Evolutionary conservation across 2,888 invertebrate species (phyloP), one percentile per base, ranked within the genome.

Genomic region (Hemistola chrysoprasaria): DNA sequence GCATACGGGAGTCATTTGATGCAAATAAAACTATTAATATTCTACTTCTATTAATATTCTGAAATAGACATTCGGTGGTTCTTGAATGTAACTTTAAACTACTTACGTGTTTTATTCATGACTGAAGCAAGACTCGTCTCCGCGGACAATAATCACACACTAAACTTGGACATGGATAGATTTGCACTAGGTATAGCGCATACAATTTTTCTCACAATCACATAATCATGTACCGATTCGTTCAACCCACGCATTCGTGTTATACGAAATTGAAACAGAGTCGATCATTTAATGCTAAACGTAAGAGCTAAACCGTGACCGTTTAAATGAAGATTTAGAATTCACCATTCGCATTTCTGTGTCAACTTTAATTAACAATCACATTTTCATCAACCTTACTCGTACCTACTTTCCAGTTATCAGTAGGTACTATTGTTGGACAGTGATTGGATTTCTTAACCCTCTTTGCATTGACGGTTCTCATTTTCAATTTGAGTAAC

Each of bases 321-420:
- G 70, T 78, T 84, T 81, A 84, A 87, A 88, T 83, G 84, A 87
- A 80, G 83, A 85, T 82, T 85, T 79, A 71, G 74, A 79, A 81
- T 87, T 78, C 80, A 78, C 74, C 63, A 78, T 72, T 78, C 74
- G 78, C 71, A 78, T 84, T 86, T 88, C 84, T 85, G 77, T 87
- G 87, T 87, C 87, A 87, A 85, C 78, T 81, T 82, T 87, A 87
- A 87, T 88, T 88, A 86, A 74, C 81, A 85, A 86, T 85, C 78
- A 81, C 72, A 80, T 83, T 87, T 85, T 55, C 80, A 85, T 84
- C 81, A 79, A 78, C 75, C 75, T 74, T 71, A 65, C 62, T 53
- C 68, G 70, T 76, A 73, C 68, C 70, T 76, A 73, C 71, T 74
- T 65, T 71, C 58, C 66, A 68, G 72, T 75, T 83, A 79, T 84